Conservation (phyloP, 2,113 vertebrate genomes). For the Indicator indicator region DNA sequence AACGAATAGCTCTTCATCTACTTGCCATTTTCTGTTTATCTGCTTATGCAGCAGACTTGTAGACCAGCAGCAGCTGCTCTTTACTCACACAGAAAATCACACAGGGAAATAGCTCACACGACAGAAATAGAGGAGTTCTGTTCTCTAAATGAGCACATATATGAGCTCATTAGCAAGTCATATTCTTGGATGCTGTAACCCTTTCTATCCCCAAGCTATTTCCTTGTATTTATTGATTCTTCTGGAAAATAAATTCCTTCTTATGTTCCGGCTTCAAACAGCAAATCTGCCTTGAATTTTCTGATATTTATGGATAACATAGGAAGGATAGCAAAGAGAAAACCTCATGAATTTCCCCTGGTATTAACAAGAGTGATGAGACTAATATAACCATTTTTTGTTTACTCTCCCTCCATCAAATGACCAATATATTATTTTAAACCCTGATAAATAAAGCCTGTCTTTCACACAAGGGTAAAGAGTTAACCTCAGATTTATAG, state of each 20-base stretch:
- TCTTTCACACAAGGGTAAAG: background rate
- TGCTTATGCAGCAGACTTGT: background rate
- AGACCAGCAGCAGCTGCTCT: background rate
- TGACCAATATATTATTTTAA: background rate
- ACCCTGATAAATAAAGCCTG: background rate
- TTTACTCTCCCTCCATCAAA: background rate
- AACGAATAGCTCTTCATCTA: background rate
- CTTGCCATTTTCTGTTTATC: background rate
- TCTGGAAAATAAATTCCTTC: background rate
- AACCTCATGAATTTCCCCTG: background rate
- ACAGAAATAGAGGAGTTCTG: background rate
- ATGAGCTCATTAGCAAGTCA: accelerated
- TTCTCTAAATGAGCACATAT: background rate
- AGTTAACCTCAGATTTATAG: background rate
- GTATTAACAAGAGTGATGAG: background rate
- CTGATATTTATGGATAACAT: background rate
- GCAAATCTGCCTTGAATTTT: background rate
- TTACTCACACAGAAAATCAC: background rate
- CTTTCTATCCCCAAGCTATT: background rate
- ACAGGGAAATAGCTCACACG: background rate
- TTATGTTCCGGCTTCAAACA: background rate
- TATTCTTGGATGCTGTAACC: background rate
- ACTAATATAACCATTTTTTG: background rate
- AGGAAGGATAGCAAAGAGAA: background rate
- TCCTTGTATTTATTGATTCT: background rate